These are phyloP conservation scores for Microplitis mediator DNA, from an alignment of 1,140 invertebrate species.

Conservation along the genomic window DNA sequence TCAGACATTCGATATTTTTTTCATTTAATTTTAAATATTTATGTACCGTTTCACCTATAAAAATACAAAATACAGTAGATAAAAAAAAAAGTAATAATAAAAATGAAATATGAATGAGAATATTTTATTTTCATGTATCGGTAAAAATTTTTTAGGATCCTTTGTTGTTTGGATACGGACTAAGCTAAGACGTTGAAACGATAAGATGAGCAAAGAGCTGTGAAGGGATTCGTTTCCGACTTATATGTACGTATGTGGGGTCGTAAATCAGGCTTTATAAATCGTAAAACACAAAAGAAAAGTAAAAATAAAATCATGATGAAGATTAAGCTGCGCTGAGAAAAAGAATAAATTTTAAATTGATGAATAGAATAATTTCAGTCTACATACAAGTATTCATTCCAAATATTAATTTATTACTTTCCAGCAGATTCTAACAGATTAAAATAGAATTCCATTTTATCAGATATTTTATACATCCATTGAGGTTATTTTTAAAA, in stretches of 20 bases:
- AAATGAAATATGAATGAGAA: slow-evolving; percentile 6
- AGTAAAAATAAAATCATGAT: neutral
- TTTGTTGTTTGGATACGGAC: slow-evolving; percentile 1
- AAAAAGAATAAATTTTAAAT: neutral
- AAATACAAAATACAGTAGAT: neutral
- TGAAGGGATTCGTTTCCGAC: slow-evolving; percentile 23
- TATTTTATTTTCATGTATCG: neutral
- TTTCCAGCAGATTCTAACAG: neutral
- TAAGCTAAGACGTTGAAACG: slow-evolving; percentile 10
- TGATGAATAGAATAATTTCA: neutral
- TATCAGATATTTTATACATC: too few species aligned
- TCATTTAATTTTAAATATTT: neutral
- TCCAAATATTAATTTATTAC: neutral
- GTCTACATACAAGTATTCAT: slow-evolving; percentile 2
- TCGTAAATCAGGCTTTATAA: slow-evolving; percentile 27
- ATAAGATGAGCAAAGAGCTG: slow-evolving; percentile 16
- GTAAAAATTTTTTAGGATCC: slow-evolving; percentile 16
- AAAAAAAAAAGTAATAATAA: neutral
- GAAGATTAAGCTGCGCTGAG: neutral
- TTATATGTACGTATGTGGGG: slow-evolving; percentile 7
- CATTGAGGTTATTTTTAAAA: too few species aligned
- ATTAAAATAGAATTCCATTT: too few species aligned
- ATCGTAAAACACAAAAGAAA: slow-evolving; percentile 24
- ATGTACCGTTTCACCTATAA: neutral
- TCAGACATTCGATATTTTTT: too few species aligned